phyloP scores from a whole-genome alignment of 2,113 vertebrate genomes.

The Lepidothrix coronata region DNA sequence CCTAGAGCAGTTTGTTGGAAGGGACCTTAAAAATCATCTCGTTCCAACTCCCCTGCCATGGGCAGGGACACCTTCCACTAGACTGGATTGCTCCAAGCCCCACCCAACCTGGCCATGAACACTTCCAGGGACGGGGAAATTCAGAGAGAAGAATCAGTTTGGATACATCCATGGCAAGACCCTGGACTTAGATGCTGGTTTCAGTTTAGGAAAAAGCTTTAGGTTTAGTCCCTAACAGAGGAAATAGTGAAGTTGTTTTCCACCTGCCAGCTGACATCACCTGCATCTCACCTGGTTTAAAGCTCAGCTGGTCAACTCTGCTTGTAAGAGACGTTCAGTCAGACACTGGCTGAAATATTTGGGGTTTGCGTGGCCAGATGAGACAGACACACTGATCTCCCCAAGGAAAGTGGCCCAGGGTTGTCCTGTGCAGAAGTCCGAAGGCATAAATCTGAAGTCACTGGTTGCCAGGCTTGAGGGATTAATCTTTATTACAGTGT shows the following conservation, averaged over 20 bases:
- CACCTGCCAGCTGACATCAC: neutral
- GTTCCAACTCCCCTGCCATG: rapidly evolving
- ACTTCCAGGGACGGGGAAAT: rapidly evolving
- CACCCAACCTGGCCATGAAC: rapidly evolving
- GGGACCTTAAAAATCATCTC: neutral
- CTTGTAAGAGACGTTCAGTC: neutral
- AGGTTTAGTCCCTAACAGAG: no score
- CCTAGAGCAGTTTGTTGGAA: neutral
- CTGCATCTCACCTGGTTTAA: neutral
- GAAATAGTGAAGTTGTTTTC: neutral
- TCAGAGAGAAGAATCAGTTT: neutral
- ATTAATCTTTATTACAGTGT: neutral
- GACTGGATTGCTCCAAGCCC: neutral
- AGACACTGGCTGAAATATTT: neutral
- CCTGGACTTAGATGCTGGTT: neutral
- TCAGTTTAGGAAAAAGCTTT: neutral
- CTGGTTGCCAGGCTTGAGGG: neutral
- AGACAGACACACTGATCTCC: neutral
- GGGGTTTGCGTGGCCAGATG: neutral
- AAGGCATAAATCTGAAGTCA: neutral
- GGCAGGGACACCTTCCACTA: neutral
- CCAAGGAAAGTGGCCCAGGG: neutral
- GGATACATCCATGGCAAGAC: neutral
- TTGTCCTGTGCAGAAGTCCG: neutral
- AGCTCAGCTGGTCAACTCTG: neutral